A percentile compares a stretch with the other conserved stretches of the same genome.
phyloP scores from a whole-genome alignment of 2,888 invertebrate genomes.

The Anagyrus pseudococci region DNA sequence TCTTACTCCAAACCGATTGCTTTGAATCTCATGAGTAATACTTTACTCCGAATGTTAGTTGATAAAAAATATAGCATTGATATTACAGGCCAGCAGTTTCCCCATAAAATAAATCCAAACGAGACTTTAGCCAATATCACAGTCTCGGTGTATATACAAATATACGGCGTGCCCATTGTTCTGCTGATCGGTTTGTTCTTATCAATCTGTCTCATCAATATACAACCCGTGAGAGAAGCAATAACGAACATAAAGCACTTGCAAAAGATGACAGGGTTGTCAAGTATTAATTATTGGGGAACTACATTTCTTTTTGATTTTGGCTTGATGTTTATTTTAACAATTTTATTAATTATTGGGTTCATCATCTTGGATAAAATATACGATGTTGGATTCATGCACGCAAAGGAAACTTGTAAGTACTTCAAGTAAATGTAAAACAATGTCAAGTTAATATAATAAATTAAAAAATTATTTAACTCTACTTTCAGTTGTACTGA shows the following conservation, averaged over 20 bases:
- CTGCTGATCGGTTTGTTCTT: no score
- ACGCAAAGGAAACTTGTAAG: constrained; percentile 61
- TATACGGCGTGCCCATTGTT: constrained; percentile 42
- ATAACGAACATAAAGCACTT: constrained; percentile 70
- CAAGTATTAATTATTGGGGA: constrained; percentile 70
- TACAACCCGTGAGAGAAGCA: constrained; percentile 70
- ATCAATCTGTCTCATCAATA: no score
- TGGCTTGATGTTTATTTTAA: constrained; percentile 52
- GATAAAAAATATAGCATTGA: no score
- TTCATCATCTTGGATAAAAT: constrained; percentile 46
- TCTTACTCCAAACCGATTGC: no score
- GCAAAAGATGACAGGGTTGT: constrained; percentile 73
- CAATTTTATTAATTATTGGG: constrained; percentile 44
- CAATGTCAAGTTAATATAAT: no score
- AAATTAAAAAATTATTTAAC: no score
- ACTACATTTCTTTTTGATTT: constrained; percentile 68
- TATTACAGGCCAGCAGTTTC: no score
- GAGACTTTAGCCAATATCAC: no score
- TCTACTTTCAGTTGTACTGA: neutral
- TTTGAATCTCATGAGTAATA: no score
- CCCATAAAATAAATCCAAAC: neutral
- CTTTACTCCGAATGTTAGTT: no score
- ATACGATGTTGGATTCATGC: constrained; percentile 46
- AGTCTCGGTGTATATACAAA: neutral
- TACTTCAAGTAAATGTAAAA: no score